Base-by-base conservation (phyloP, 92 coral and sea anemone genomes). In the Pocillopora meandrina region DNA sequence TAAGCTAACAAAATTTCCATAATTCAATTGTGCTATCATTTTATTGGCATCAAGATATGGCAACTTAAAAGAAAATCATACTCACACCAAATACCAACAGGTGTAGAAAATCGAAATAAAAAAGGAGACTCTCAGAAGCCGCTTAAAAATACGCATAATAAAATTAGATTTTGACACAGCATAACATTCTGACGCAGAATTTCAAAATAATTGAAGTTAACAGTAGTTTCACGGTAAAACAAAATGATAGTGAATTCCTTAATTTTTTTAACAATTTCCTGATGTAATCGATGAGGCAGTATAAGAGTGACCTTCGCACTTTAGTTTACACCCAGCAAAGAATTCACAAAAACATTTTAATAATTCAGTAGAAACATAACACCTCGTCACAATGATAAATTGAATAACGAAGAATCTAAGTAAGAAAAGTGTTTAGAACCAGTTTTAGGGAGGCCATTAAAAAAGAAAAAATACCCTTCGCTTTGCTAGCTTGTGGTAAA, bases 391-490 rank as follows among this genome's bases (percentile, higher is more conserved):
- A 26, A 10, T 58, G 76, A 36, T 67, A 14, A 80, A 81, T 47
- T 69, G 68, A 81, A 81, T 81, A 69, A 34, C 75, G n/a, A 70
- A 9, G 61, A 35, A 81, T 10, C 60, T 14, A 56, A 81, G 85
- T 1, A 70, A n/a, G 55, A 34, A 70, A 31, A 70, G 55, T 33
- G 74, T 70, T 7, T 10, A 12, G 3, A 31, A 33, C 9, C 72
- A 68, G 12, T 14, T 34, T 12, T 26, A 7, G 52, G 52, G 52
- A 42, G 8, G 52, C 52, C 52, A 42, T 42, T 42, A 42, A 3
- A 42, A 42, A 42, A 42, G 52, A 42, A 42, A 42, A 26, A 42
- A 42, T 1, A 42, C 8, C 5, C 52, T 42, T 42, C 52, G 52
- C 8, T 42, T 3, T 42, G 52, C 52, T 42, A 42, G 52, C 8